phyloP scores from a whole-genome alignment of 2,888 invertebrate genomes.

The Bruchidius siliquastri region DNA sequence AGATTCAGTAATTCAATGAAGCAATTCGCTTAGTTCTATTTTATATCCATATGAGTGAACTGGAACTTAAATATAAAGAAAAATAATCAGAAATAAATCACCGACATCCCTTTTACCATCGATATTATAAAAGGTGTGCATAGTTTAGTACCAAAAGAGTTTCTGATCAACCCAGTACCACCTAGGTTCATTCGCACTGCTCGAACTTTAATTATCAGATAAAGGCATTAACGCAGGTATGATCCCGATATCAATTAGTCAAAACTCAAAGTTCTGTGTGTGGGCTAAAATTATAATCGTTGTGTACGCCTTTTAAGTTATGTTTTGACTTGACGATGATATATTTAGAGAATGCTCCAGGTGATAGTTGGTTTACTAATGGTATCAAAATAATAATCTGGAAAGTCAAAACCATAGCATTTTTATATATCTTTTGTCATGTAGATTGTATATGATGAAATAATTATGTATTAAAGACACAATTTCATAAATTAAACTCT shows the following conservation, averaged over 20 bases:
- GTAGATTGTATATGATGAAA: too few species aligned
- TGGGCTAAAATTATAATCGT: background rate
- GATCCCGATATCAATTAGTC: background rate
- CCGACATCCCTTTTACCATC: background rate
- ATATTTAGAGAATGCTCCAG: background rate
- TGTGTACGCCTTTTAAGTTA: background rate
- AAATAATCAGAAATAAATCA: too few species aligned
- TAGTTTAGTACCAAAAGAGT: background rate
- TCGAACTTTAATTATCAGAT: background rate
- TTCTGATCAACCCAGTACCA: background rate
- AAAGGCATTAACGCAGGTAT: background rate
- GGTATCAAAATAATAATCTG: too few species aligned
- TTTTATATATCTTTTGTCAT: too few species aligned
- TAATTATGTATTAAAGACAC: too few species aligned
- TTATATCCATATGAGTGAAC: too few species aligned
- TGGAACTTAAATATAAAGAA: too few species aligned
- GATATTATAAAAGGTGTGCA: background rate
- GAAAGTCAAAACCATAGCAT: too few species aligned
- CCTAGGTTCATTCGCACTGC: background rate
- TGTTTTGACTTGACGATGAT: background rate
- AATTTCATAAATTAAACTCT: too few species aligned
- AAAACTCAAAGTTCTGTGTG: background rate
- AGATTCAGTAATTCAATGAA: too few species aligned
- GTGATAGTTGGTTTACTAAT: too few species aligned
- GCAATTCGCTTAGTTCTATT: too few species aligned